Conservation (phyloP, 2,797 vertebrate species). For the Ambastaia sidthimunki region DNA sequence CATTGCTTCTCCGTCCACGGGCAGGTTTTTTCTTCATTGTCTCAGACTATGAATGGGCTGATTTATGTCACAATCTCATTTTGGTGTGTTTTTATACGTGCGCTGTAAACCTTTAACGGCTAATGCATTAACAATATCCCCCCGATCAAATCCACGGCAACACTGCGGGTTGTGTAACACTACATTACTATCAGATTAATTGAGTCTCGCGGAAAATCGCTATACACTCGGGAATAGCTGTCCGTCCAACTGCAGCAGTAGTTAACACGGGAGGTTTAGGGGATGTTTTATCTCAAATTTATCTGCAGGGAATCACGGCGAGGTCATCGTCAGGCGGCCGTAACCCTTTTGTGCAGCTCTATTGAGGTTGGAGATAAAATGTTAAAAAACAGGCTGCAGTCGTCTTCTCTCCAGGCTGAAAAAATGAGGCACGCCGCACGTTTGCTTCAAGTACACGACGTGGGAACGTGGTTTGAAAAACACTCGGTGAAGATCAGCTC, state of each 20-base stretch:
- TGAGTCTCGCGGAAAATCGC: constrained; percentile 56
- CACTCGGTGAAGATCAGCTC: constrained; percentile 57
- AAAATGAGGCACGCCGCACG: constrained; percentile 52
- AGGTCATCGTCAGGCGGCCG: constrained; percentile 65
- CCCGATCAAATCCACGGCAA: constrained; percentile 44
- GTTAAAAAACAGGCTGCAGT: constrained; percentile 51
- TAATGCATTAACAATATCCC: constrained; percentile 68
- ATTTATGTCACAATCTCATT: constrained; percentile 67
- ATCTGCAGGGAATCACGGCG: constrained; percentile 65
- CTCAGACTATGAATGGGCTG: constrained; percentile 48
- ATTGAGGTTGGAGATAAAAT: constrained; percentile 62
- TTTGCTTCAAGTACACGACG: constrained; percentile 58
- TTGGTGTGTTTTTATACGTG: constrained; percentile 66
- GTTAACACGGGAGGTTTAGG: constrained; percentile 66
- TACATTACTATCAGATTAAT: constrained; percentile 28
- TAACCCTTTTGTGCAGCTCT: constrained; percentile 63
- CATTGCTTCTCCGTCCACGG: constrained; percentile 56
- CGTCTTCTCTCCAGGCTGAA: constrained; percentile 56
- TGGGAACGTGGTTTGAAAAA: constrained; percentile 60
- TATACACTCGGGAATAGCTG: constrained; percentile 50
- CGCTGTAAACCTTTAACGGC: constrained; percentile 70
- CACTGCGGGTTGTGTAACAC: constrained; percentile 19
- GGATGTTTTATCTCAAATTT: constrained; percentile 70
- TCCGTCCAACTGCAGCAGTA: constrained; percentile 43
- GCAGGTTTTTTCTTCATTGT: constrained; percentile 52